Evolutionary conservation across 2,113 vertebrate genomes (phyloP), one percentile per base, ranked within the genome.

Genomic region (Heloderma charlesbogerti): DNA sequence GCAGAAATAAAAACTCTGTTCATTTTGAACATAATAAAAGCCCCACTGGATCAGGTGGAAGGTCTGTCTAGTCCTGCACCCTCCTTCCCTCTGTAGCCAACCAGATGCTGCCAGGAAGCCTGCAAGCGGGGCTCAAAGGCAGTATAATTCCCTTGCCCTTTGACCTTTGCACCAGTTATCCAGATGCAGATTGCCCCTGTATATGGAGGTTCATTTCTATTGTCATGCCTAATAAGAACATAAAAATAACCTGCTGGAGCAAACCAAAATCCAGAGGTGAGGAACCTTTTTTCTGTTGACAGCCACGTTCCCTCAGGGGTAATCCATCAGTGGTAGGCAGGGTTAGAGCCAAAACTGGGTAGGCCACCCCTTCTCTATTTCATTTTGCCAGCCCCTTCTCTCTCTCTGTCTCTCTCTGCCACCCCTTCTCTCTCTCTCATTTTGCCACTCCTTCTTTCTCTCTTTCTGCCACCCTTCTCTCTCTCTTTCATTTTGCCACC

Each of bases 31-130:
- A 7, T 3, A 7, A 16, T 8, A 1, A 7, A 45, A 12, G n/a
- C 29, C 5, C 13, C 1, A 2, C 48, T 75, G 37, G 81, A 48
- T 66, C 45, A 27, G 22, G 0, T 0, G 3, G 18, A 1, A 4
- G 60, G 45, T 6, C 66, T 0, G 1, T 87, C 31, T 4, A 10
- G 31, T 8, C 27, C 66, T 29, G 25, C 60, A 4, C 22, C 60
- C 60, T 20, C 18, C 18, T 20, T 20, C 16, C 16, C 3, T 22
- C 60, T 22, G 20, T 18, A 54, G 18, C 18, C 60, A 63, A 22
- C 60, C 16, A 63, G 60, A 63, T 3, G 60, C 15, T 18, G 8
- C 57, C 16, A 3, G 16, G 57, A 18, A 60, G 57, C 57, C 57
- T 60, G 57, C 3, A 12, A 60, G 15, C 60, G 22, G 51, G 51